A percentile compares a stretch with the other conserved stretches of the same genome.
These are phyloP conservation scores for Liparis tanakae DNA, from an alignment of 2,797 vertebrate genomes.

Conservation along the genomic window DNA sequence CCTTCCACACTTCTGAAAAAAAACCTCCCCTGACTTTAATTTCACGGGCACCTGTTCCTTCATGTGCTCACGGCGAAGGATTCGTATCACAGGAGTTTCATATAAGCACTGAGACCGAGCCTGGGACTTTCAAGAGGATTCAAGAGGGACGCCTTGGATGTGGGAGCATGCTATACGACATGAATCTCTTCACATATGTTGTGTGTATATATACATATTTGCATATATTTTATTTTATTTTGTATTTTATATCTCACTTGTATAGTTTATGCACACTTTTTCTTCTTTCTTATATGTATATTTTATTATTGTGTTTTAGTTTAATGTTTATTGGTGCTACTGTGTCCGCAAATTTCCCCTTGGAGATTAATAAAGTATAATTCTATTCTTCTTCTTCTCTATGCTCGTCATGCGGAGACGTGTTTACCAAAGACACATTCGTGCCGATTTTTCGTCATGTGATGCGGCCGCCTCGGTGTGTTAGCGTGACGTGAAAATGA, in stretches of 20 bases:
- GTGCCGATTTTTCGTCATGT: constrained; percentile 51
- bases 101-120: constrained; percentile 60
- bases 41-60: constrained; percentile 80
- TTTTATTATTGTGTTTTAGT: too few species aligned
- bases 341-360: too few species aligned
- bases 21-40: constrained; percentile 73
- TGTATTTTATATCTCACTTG: too few species aligned
- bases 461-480: constrained; percentile 34
- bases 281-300: too few species aligned
- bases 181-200: too few species aligned
- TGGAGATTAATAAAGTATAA: too few species aligned
- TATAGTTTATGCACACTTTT: too few species aligned
- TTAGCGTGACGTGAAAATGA: constrained; percentile 50
- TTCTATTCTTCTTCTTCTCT: too few species aligned
- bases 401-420: constrained; percentile 38
- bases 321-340: too few species aligned
- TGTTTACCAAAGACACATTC: constrained; percentile 57
- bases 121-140: constrained; percentile 27
- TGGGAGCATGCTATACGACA: constrained; percentile 37
- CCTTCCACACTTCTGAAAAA: constrained; percentile 48
- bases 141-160: constrained; percentile 35
- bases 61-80: constrained; percentile 64
- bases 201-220: too few species aligned
- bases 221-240: too few species aligned
- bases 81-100: constrained; percentile 66